phyloP scores from a whole-genome alignment of 2,113 vertebrate genomes.

The Anoplopoma fimbria region DNA sequence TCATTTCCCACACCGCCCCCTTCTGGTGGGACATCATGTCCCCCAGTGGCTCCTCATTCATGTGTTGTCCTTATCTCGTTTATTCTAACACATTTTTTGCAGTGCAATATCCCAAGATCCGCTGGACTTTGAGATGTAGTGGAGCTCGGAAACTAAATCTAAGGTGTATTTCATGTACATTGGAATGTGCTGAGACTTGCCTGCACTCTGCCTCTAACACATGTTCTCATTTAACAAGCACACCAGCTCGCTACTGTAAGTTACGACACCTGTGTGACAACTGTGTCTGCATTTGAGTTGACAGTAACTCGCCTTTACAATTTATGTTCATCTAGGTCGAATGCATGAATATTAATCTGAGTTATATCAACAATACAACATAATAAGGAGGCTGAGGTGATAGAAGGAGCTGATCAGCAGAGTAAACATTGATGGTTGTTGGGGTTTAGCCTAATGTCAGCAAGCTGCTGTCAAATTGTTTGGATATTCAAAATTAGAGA shows the following conservation, averaged over 20 bases:
- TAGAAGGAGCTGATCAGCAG: background rate
- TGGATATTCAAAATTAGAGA: background rate
- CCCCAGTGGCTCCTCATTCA: background rate
- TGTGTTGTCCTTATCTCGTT: background rate
- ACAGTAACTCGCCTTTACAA: background rate
- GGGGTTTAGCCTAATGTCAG: background rate
- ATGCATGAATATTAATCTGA: background rate
- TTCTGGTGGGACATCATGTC: conserved; percentile 52
- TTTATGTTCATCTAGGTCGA: background rate
- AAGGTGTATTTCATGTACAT: background rate
- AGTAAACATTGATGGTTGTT: background rate
- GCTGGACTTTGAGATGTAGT: background rate
- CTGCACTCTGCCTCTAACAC: background rate
- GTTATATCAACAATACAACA: background rate
- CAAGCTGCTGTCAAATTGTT: background rate
- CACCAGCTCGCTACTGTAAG: background rate
- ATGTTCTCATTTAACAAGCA: background rate
- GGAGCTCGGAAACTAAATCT: background rate
- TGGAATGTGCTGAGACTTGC: background rate
- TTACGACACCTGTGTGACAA: background rate
- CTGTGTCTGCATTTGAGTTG: background rate
- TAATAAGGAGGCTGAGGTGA: background rate
- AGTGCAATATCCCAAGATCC: background rate
- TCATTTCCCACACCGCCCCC: conserved; percentile 52
- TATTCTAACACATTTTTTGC: background rate